These are phyloP conservation scores for Pimephales promelas DNA, from an alignment of 2,113 vertebrate species.

Conservation along the genomic window DNA sequence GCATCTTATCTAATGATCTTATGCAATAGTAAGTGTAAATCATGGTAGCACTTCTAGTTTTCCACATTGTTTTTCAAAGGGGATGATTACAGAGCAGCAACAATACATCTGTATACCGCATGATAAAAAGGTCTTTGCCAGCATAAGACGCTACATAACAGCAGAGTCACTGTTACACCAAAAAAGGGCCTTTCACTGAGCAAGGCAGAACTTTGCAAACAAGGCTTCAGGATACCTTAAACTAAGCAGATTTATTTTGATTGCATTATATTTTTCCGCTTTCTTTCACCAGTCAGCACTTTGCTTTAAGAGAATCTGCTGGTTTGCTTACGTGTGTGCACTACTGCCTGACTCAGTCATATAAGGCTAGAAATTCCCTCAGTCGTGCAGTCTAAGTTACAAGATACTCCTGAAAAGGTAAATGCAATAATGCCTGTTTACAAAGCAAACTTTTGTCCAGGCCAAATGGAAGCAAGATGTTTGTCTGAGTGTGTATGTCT, in stretches of 20 bases:
- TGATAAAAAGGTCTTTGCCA: conserved; percentile 56
- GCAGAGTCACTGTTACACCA: background rate
- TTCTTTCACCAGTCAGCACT: conserved; percentile 1
- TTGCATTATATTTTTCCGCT: background rate
- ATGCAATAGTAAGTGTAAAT: conserved; percentile 57
- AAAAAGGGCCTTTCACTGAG: background rate
- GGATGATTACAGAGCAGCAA: background rate
- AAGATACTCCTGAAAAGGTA: background rate
- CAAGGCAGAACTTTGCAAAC: background rate
- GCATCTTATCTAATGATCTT: conserved; percentile 47
- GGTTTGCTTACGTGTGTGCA: background rate
- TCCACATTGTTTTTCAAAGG: conserved; percentile 63
- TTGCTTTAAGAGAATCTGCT: background rate
- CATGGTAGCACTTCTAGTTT: conserved; percentile 59
- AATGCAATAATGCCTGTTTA: background rate
- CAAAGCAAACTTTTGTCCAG: background rate
- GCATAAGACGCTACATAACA: conserved; percentile 58
- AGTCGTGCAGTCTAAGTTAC: background rate
- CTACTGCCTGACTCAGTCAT: conserved; percentile 7
- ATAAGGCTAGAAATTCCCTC: background rate
- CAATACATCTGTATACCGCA: conserved; percentile 48
- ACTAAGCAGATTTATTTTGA: background rate
- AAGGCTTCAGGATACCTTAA: background rate
- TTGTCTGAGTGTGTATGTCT: background rate
- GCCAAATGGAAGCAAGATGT: conserved; percentile 8